These are phyloP conservation scores for Zeuzera pyrina DNA, from an alignment of 2,888 invertebrate genomes.

Conservation along the genomic window DNA sequence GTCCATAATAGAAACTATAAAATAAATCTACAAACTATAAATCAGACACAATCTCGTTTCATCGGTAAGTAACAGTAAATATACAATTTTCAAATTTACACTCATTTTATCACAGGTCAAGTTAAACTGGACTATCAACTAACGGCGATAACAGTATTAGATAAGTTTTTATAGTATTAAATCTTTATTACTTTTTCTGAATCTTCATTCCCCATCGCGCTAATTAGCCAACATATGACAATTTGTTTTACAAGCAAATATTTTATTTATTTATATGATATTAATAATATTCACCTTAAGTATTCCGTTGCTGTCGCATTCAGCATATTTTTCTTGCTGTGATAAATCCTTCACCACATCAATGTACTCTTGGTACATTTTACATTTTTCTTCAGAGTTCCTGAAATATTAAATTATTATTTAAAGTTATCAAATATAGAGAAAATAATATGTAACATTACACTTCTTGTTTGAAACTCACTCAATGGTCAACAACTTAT, in stretches of 20 bases:
- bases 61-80: no score
- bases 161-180: background rate
- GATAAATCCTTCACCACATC: conserved; percentile 44
- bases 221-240: no score
- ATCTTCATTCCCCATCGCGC: no score
- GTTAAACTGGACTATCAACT: no score
- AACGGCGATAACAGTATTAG: background rate
- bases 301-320: conserved; percentile 51
- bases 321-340: conserved; percentile 37
- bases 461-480: conserved; percentile 32
- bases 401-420: conserved; percentile 22
- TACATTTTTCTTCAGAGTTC: conserved; percentile 42
- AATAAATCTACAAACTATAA: background rate
- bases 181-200: background rate
- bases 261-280: no score
- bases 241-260: background rate
- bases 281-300: conserved; percentile 40
- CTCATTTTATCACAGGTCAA: no score
- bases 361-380: conserved; percentile 55
- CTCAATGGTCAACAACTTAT: conserved; percentile 50
- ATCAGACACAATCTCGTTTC: no score
- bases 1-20: background rate
- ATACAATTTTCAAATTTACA: no score
- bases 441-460: background rate
- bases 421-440: conserved; percentile 1